Evolutionary conservation across 1,140 invertebrate species (phyloP).

Genomic region (Cheumatopsyche charites): DNA sequence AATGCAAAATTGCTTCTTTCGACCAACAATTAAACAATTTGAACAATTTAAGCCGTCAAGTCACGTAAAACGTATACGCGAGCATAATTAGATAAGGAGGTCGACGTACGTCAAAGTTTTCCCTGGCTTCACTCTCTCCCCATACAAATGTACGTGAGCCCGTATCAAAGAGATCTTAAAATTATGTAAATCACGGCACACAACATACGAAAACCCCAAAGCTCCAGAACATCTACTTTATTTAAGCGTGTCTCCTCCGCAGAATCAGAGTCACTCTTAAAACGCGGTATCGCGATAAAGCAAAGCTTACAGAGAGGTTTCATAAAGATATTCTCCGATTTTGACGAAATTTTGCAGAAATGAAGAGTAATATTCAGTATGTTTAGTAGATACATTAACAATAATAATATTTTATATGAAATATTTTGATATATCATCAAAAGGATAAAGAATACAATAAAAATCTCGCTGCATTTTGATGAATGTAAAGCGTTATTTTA

Average conservation of each 20-base stretch:
- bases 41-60: constrained; percentile 9
- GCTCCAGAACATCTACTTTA: constrained; percentile 34
- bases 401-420: too few species aligned
- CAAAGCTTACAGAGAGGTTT: too few species aligned
- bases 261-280: neutral
- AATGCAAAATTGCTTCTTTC: neutral
- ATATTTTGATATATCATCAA: too few species aligned
- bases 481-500: too few species aligned
- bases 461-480: too few species aligned
- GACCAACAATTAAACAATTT: constrained; percentile 18
- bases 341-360: too few species aligned
- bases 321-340: too few species aligned
- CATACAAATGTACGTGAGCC: neutral
- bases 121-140: neutral
- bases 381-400: too few species aligned
- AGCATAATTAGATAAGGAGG: constrained; percentile 15
- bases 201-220: constrained; percentile 35
- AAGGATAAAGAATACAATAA: too few species aligned
- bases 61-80: constrained; percentile 9
- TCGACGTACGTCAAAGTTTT: constrained; percentile 24
- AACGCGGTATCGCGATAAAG: constrained; percentile 42
- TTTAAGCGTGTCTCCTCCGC: constrained; percentile 5
- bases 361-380: too few species aligned
- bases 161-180: constrained; percentile 34
- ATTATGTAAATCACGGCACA: constrained; percentile 42